phyloP scores from a whole-genome alignment of 2,113 vertebrate genomes.

The Solea senegalensis region DNA sequence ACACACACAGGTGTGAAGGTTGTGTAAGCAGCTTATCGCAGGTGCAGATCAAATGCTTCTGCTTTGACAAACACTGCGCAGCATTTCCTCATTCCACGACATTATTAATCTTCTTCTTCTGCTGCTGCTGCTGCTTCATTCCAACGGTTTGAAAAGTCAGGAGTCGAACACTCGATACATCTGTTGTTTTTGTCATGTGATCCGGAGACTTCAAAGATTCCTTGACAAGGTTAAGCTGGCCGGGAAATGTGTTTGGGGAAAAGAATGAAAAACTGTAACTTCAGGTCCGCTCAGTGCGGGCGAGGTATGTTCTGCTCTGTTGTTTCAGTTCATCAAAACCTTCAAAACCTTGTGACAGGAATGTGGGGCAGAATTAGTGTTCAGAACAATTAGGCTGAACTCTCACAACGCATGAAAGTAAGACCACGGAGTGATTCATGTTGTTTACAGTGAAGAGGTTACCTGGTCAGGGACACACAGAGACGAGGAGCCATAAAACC shows the following conservation, averaged over 20 bases:
- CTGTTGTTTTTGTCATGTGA: conserved; percentile 42
- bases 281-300: conserved; percentile 13
- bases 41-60: conserved; percentile 65
- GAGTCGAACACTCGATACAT: conserved; percentile 42
- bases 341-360: not conserved
- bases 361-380: conserved; percentile 3
- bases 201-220: conserved; percentile 32
- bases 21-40: conserved; percentile 62
- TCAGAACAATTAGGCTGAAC: conserved; percentile 13
- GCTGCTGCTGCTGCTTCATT: conserved; percentile 8
- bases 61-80: conserved; percentile 37
- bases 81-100: conserved; percentile 65
- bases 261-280: conserved; percentile 11
- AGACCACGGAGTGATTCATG: conserved; percentile 37
- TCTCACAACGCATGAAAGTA: not conserved
- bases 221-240: conserved; percentile 48
- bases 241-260: conserved; percentile 28
- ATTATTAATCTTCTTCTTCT: conserved; percentile 34
- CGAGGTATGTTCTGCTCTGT: not conserved
- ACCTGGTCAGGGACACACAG: conserved; percentile 36
- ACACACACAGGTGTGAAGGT: conserved; percentile 62
- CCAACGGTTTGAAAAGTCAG: conserved; percentile 32
- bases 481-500: conserved; percentile 29
- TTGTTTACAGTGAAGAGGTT: conserved; percentile 36
- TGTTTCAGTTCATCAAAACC: not conserved